phyloP scores from a whole-genome alignment of 2,888 invertebrate species.

The Ormyrus rosae region DNA sequence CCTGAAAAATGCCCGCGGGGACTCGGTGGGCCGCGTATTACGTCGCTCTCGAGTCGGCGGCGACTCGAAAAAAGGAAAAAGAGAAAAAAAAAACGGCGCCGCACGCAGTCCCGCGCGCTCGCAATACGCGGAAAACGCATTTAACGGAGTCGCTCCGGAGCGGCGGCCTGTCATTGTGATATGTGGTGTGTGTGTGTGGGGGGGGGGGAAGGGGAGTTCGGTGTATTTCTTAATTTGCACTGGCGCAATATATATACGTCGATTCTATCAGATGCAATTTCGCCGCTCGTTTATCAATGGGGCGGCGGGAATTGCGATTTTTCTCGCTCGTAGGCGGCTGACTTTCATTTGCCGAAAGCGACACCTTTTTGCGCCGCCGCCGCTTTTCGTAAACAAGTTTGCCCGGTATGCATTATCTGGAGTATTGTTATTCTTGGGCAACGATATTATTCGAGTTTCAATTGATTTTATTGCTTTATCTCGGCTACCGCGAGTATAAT shows the following conservation, averaged over 20 bases:
- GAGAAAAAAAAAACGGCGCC: neutral
- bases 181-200: too few relatives aligned
- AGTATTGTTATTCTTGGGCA: too few relatives aligned
- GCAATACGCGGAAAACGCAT: too few relatives aligned
- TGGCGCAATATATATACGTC: slow-evolving; percentile 30
- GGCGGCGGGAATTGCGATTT: slow-evolving; percentile 34
- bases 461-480: too few relatives aligned
- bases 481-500: too few relatives aligned
- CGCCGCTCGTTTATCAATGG: slow-evolving; percentile 20
- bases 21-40: slow-evolving; percentile 54
- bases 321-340: neutral
- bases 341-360: slow-evolving; percentile 29
- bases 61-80: neutral
- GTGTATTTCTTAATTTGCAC: slow-evolving; percentile 50
- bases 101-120: neutral
- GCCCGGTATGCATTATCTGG: too few relatives aligned
- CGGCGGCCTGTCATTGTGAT: slow-evolving; percentile 37
- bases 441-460: too few relatives aligned
- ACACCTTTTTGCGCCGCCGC: too few relatives aligned
- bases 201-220: too few relatives aligned
- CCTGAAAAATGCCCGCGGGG: slow-evolving; percentile 49
- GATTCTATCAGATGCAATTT: slow-evolving; percentile 25
- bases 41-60: slow-evolving; percentile 47
- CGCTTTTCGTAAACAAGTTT: too few relatives aligned
- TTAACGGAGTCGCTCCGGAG: neutral